Evolutionary conservation across 2,113 vertebrate species (phyloP), one percentile per base, ranked within the genome.

Genomic region (Odobenus rosmarus): DNA sequence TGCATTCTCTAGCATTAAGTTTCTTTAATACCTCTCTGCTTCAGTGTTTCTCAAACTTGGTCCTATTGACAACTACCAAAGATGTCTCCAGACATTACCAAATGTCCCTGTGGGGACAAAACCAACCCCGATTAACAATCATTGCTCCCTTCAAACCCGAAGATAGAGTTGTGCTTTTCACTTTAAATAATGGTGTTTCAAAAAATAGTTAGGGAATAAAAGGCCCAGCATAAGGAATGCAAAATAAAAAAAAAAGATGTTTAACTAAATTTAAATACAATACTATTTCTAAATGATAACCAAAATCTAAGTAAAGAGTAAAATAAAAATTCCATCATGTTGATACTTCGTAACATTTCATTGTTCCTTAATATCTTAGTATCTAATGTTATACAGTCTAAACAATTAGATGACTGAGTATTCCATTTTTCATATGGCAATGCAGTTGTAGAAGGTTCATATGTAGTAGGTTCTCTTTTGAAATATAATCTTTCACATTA

Each of bases 221-320:
- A 77, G 28, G 26, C 13, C 42, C 15, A 49, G 14, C 26, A 49
- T 46, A 28, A 49, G 42, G 39, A 46, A 76, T 31, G 26, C 26
- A 49, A 76, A 26, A 74, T 42, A 7, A 14, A 18, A 67, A 33
- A 69, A 18, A 24, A 23, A 33, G 31, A 74, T 51, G 67, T 13
- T 31, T 13, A 39, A 12, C 12, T 90, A 64, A 57, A 74, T 74
- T 71, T 80, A 64, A 85, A 93, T 77, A 14, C 31, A 80, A 76
- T 7, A 53, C 9, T 92, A 23, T 64, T 92, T 85, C 4, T 51
- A 77, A 71, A 59, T 72, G 7, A 33, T 31, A 11, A 14, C 11
- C 12, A 74, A 97, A 88, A 69, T 91, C 18, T 92, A 71, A 71
- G 2, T 79, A 81, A 94, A 93, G 74, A 74, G 13, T 62, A 84